Percentiles rank a stretch among this genome's conserved stretches.
Conservation (phyloP, 1,140 invertebrate genomes). For the Brachionus rotundiformis region DNA sequence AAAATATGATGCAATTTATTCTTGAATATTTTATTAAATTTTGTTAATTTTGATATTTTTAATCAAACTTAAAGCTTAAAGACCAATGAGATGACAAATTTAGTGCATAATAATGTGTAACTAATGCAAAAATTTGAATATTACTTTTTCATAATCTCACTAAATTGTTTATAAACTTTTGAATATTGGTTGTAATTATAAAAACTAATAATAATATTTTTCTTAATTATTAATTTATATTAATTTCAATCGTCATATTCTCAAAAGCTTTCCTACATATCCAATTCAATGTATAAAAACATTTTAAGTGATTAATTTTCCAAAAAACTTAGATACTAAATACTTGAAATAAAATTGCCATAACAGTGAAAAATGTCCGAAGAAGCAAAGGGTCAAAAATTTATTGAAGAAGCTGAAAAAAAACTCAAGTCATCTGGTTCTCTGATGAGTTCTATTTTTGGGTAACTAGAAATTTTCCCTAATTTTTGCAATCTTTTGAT, state of each 20-base stretch:
- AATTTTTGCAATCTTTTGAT: neutral
- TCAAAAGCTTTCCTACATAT: slow-evolving; percentile 26
- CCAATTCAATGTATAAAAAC: neutral
- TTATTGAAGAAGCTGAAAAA: slow-evolving; percentile 52
- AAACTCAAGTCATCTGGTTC: slow-evolving; percentile 49
- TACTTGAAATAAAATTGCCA: neutral
- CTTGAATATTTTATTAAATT: neutral
- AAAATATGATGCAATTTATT: neutral
- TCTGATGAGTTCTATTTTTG: slow-evolving; percentile 51
- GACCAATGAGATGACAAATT: neutral
- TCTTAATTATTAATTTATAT: slow-evolving; percentile 24
- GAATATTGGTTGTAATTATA: slow-evolving; percentile 4
- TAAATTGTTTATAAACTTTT: slow-evolving; percentile 45
- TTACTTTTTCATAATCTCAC: slow-evolving; percentile 12
- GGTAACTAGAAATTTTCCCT: neutral
- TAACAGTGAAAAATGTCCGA: slow-evolving; percentile 27
- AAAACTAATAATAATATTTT: slow-evolving; percentile 19
- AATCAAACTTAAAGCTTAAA: neutral
- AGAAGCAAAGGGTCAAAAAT: slow-evolving; percentile 45
- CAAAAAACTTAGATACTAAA: neutral
- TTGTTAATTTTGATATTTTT: neutral
- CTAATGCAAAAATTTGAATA: slow-evolving; percentile 25
- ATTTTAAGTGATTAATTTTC: slow-evolving; percentile 2
- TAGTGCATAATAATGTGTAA: neutral
- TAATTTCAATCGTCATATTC: slow-evolving; percentile 4